Conservation (phyloP, 2,797 vertebrate genomes). For the Argya squamiceps region DNA sequence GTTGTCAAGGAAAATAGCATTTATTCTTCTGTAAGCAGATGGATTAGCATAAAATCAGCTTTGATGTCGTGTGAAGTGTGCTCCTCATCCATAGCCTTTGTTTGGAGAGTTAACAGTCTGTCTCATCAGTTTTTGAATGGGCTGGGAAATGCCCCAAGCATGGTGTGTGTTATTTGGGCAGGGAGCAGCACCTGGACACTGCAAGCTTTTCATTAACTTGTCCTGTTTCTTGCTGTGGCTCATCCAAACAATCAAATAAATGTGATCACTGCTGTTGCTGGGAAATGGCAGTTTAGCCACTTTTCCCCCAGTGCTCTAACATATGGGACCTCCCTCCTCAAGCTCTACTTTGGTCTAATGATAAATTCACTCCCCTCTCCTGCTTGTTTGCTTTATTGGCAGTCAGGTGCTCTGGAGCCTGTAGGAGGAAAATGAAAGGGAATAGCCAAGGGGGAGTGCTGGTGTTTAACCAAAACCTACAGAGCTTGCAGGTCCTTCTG, state of each 20-base stretch:
- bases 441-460: background rate
- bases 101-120: background rate
- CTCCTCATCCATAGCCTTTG: background rate
- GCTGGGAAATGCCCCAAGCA: background rate
- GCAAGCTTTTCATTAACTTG: background rate
- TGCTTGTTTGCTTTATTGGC: background rate
- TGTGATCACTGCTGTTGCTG: background rate
- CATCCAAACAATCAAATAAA: background rate
- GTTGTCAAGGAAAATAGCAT: slow-evolving; percentile 23
- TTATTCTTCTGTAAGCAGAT: background rate
- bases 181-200: background rate
- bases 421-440: background rate
- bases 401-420: background rate
- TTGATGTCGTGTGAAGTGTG: background rate
- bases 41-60: slow-evolving; percentile 10
- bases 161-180: background rate
- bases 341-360: background rate
- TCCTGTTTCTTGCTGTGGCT: background rate
- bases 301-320: background rate
- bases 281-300: background rate
- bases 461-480: background rate
- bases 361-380: background rate
- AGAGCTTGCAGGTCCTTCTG: background rate
- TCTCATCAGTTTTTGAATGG: background rate
- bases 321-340: background rate